Conservation (phyloP, 2,888 invertebrate species). For the Trichopria drosophilae region DNA sequence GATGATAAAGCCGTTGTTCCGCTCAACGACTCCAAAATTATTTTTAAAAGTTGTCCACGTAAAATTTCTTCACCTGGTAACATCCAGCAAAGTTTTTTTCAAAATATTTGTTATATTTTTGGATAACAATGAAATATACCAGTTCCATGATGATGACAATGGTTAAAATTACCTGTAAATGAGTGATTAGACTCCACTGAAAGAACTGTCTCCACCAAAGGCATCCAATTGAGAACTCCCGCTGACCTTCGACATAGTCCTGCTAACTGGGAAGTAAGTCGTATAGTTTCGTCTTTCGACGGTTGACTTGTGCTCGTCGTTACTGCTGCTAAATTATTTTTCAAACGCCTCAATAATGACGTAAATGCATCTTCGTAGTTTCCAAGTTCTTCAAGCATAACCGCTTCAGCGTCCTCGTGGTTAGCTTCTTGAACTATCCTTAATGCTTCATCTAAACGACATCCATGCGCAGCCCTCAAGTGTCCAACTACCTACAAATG, state of each 20-base stretch:
- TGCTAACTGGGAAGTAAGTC: slow-evolving; percentile 47
- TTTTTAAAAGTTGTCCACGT: slow-evolving; percentile 50
- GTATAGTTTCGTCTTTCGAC: slow-evolving; percentile 45
- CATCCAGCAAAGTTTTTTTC: neutral
- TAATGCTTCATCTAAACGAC: slow-evolving; percentile 68
- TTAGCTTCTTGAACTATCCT: slow-evolving; percentile 67
- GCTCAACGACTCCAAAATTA: slow-evolving; percentile 53
- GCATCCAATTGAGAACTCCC: slow-evolving; percentile 55
- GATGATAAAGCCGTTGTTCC: slow-evolving; percentile 60
- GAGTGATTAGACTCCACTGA: slow-evolving; percentile 44
- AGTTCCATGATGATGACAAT: too few species aligned
- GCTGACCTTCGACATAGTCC: slow-evolving; percentile 53
- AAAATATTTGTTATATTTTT: neutral
- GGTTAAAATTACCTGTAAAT: too few species aligned
- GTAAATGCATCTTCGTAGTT: slow-evolving; percentile 74
- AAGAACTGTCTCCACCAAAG: slow-evolving; percentile 52
- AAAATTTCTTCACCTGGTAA: slow-evolving; percentile 45
- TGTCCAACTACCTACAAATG: slow-evolving; percentile 48
- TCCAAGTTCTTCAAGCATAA: slow-evolving; percentile 74
- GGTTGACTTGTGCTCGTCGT: slow-evolving; percentile 22
- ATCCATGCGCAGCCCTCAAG: slow-evolving; percentile 56
- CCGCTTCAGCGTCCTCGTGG: slow-evolving; percentile 70
- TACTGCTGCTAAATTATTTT: slow-evolving; percentile 48
- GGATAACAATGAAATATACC: neutral
- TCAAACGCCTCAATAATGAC: slow-evolving; percentile 62